A percentile compares a stretch with the other conserved stretches of the same genome.
phyloP scores from a whole-genome alignment of 2,888 invertebrate genomes.

The Poecilobothrus nobilitatus region DNA sequence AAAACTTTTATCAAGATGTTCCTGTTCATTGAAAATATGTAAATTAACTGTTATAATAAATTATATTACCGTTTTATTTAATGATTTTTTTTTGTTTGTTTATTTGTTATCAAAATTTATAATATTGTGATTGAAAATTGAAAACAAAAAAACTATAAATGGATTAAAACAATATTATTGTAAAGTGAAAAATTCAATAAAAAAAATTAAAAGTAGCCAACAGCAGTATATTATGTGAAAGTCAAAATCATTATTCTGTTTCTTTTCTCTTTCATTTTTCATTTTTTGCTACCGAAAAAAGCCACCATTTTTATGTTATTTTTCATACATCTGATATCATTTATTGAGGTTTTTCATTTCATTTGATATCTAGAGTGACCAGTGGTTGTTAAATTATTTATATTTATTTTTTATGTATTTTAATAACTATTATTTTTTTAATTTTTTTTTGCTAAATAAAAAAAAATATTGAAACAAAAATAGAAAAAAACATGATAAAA shows the following conservation, averaged over 20 bases:
- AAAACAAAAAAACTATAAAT: background rate
- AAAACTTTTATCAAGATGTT: background rate
- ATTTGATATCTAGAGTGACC: conserved; percentile 1
- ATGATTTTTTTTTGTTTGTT: background rate
- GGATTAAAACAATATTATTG: background rate
- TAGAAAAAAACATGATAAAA: background rate
- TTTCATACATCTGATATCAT: background rate
- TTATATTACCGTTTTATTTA: background rate
- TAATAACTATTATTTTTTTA: background rate
- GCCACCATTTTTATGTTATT: too few relatives aligned
- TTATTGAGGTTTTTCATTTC: conserved; percentile 3
- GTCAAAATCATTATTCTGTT: background rate
- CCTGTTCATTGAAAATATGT: conserved; percentile 3
- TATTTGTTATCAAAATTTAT: background rate
- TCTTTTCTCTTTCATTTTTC: too few relatives aligned
- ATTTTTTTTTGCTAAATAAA: background rate
- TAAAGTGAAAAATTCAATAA: background rate
- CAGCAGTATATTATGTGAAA: background rate
- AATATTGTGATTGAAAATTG: background rate
- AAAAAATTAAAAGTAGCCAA: background rate
- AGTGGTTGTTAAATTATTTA: background rate
- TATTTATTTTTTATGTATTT: background rate
- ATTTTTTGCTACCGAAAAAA: too few relatives aligned
- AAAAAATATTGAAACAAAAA: background rate
- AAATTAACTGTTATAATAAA: background rate